These are phyloP conservation scores for Macropis europaea DNA, from an alignment of 2,888 invertebrate species.

Conservation along the genomic window DNA sequence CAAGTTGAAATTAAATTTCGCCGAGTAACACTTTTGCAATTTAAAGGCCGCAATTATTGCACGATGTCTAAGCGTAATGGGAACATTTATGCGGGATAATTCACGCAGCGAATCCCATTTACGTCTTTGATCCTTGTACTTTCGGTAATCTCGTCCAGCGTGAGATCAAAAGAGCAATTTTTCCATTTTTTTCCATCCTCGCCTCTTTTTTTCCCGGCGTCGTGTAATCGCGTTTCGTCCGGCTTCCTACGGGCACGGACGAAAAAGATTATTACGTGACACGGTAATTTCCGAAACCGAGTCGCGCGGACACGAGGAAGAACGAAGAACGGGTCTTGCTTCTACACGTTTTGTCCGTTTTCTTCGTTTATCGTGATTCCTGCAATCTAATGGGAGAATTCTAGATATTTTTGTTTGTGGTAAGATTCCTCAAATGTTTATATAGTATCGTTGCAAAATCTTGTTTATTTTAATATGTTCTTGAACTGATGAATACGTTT, in stretches of 20 bases:
- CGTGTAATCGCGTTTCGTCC: conserved; percentile 9
- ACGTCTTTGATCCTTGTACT: conserved; percentile 25
- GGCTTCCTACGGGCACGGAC: background rate
- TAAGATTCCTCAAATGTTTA: too few species aligned
- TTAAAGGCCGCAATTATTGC: conserved; percentile 32
- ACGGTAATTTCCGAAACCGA: background rate
- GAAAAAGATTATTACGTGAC: background rate
- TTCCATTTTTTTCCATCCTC: conserved; percentile 17
- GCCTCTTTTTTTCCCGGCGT: background rate
- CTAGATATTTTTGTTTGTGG: too few species aligned
- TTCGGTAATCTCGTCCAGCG: conserved; percentile 20
- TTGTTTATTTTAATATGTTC: too few species aligned
- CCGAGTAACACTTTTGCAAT: conserved; percentile 20
- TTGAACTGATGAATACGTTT: too few species aligned
- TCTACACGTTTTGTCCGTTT: background rate
- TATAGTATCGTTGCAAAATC: too few species aligned
- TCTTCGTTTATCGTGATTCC: too few species aligned
- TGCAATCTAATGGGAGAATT: too few species aligned
- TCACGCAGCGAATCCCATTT: conserved; percentile 33
- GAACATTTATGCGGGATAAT: conserved; percentile 15
- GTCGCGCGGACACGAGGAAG: background rate
- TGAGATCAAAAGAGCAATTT: conserved; percentile 30
- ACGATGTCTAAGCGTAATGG: conserved; percentile 14
- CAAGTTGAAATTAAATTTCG: conserved; percentile 36
- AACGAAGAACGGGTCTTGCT: background rate